Conservation (phyloP, 1,140 invertebrate genomes). For the Chrysopa pallens region DNA sequence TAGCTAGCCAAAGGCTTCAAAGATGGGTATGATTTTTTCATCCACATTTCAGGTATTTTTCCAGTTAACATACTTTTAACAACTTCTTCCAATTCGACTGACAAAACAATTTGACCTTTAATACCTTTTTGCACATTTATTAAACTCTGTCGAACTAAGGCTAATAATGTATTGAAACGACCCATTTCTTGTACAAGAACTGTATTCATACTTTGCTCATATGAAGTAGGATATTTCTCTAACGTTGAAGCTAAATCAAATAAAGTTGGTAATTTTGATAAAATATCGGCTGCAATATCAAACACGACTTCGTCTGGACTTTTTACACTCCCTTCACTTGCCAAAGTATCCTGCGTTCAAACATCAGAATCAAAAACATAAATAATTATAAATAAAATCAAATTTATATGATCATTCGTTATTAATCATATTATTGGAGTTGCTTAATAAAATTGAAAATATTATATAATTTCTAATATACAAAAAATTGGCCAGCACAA, state of each 20-base stretch:
- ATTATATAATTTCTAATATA: too few relatives aligned
- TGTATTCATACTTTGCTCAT: conserved; percentile 82
- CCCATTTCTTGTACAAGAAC: conserved; percentile 89
- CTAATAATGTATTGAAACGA: conserved; percentile 67
- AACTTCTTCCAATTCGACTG: conserved; percentile 72
- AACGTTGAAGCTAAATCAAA: conserved; percentile 47
- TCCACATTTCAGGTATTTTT: conserved; percentile 72
- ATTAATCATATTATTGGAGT: too few relatives aligned
- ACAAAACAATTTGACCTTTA: conserved; percentile 76
- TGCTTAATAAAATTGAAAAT: too few relatives aligned
- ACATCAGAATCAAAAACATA: too few relatives aligned
- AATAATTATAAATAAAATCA: too few relatives aligned
- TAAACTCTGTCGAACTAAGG: conserved; percentile 53
- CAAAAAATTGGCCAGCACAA: too few relatives aligned
- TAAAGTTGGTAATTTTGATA: conserved; percentile 51
- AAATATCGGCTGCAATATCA: conserved; percentile 48
- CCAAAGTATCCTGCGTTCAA: conserved; percentile 13
- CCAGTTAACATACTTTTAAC: conserved; percentile 64
- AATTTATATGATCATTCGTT: too few relatives aligned
- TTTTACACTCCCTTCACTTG: conserved; percentile 24
- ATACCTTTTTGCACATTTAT: conserved; percentile 73
- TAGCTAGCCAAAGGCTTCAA: conserved; percentile 84
- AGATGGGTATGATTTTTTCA: conserved; percentile 76
- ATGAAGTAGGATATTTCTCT: conserved; percentile 57
- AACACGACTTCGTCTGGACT: conserved; percentile 50